Conservation (phyloP, 2,113 vertebrate species). For the Egretta garzetta region DNA sequence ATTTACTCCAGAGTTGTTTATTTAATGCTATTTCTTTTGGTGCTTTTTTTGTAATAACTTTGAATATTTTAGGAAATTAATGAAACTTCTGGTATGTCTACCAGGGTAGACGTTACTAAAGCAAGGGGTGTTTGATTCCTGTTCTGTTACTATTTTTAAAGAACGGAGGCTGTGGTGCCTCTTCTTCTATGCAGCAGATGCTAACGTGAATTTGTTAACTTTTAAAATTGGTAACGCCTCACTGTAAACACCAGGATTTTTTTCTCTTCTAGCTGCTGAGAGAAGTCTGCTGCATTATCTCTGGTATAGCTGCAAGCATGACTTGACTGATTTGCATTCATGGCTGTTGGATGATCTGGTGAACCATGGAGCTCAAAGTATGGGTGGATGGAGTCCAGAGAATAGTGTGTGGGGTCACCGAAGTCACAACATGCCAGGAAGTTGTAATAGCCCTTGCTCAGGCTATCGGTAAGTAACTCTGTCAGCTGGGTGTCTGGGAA, state of each 20-base stretch:
- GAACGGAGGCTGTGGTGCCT: neutral
- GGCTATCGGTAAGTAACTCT: constrained; percentile 88
- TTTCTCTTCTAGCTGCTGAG: constrained; percentile 55
- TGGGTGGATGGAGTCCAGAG: constrained; percentile 99
- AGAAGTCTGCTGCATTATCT: neutral
- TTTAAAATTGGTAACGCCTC: neutral
- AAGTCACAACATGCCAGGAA: constrained; percentile 97
- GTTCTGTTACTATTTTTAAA: neutral
- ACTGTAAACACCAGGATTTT: neutral
- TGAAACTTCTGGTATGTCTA: neutral
- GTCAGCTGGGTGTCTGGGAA: neutral
- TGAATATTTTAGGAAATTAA: neutral
- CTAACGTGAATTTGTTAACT: neutral
- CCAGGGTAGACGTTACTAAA: neutral
- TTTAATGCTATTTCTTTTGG: neutral
- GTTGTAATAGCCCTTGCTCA: constrained; percentile 99
- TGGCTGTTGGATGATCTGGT: constrained; percentile 63
- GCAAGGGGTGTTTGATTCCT: neutral
- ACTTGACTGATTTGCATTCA: constrained; percentile 66
- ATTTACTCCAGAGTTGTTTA: neutral
- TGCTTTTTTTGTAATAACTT: neutral
- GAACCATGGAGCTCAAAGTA: constrained; percentile 97
- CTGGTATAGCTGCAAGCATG: constrained; percentile 53
- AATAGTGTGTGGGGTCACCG: constrained; percentile 96
- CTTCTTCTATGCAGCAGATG: neutral